These are phyloP conservation scores for Hipposideros armiger DNA, from an alignment of 2,113 vertebrate species.

Conservation along the genomic window DNA sequence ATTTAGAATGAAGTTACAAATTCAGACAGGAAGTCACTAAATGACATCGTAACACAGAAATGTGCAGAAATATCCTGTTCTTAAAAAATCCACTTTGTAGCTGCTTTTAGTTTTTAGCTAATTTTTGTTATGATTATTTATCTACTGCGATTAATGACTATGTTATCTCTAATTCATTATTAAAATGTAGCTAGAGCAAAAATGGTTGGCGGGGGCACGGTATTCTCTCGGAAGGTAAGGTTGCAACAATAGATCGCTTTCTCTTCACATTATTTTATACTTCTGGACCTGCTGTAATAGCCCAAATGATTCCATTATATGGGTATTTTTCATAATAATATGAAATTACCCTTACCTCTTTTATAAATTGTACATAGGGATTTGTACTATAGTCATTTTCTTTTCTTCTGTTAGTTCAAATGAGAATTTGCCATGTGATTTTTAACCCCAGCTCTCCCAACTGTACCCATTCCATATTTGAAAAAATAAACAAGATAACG, in stretches of 20 bases:
- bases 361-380: conserved; percentile 76
- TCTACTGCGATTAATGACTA: conserved; percentile 32
- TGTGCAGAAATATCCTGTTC: not conserved
- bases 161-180: conserved; percentile 69
- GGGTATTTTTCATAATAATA: conserved; percentile 82
- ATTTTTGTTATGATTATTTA: conserved; percentile 41
- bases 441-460: conserved; percentile 74
- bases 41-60: not conserved
- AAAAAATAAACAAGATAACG: conserved; percentile 53
- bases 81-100: conserved; percentile 37
- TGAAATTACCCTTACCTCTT: conserved; percentile 80
- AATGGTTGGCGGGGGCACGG: conserved; percentile 67
- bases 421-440: conserved; percentile 68
- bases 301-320: conserved; percentile 82
- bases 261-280: conserved; percentile 63
- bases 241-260: conserved; percentile 70
- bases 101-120: conserved; percentile 33
- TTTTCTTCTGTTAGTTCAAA: conserved; percentile 65
- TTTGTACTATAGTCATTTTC: conserved; percentile 42
- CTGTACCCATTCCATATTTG: not conserved
- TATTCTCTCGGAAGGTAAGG: conserved; percentile 61
- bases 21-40: not conserved
- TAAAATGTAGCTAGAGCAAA: conserved; percentile 74
- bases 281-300: conserved; percentile 70
- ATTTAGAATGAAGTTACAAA: not conserved